These are phyloP conservation scores for Frankliniella fusca DNA, from an alignment of 2,888 invertebrate species.

Conservation along the genomic window DNA sequence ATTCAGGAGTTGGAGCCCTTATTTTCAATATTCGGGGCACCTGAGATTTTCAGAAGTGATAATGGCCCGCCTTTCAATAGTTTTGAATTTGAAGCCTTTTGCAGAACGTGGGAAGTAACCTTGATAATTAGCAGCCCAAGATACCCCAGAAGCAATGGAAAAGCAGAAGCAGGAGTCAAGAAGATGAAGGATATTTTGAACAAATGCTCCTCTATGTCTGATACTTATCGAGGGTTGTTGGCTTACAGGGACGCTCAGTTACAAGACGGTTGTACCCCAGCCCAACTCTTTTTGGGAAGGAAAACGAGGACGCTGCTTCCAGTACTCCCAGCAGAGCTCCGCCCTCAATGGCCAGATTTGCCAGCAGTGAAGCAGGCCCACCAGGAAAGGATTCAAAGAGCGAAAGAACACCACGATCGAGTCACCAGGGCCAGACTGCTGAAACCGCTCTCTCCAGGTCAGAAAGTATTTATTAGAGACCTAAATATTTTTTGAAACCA, in stretches of 20 bases:
- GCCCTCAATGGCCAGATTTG: neutral
- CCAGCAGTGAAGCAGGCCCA: neutral
- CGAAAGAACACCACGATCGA: neutral
- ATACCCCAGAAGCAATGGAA: conserved; percentile 32
- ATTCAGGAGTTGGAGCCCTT: neutral
- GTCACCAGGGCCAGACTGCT: neutral
- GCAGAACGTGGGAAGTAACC: conserved; percentile 23
- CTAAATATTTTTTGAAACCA: neutral
- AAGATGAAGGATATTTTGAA: conserved; percentile 29
- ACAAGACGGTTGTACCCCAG: neutral
- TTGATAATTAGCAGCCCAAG: conserved; percentile 32
- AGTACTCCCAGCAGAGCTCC: neutral
- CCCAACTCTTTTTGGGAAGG: neutral
- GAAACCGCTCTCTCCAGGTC: neutral
- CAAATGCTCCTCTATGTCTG: neutral
- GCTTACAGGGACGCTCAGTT: neutral
- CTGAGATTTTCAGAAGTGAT: conserved; percentile 30
- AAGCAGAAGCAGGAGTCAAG: conserved; percentile 32
- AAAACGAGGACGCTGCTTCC: neutral
- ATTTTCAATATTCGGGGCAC: conserved; percentile 30
- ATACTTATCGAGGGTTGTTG: too few species aligned
- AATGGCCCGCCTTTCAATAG: conserved; percentile 25
- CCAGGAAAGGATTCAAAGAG: neutral
- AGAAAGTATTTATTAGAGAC: neutral
- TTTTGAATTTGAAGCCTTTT: conserved; percentile 18